phyloP scores from a whole-genome alignment of 2,797 vertebrate species.

The Protonibea diacanthus region DNA sequence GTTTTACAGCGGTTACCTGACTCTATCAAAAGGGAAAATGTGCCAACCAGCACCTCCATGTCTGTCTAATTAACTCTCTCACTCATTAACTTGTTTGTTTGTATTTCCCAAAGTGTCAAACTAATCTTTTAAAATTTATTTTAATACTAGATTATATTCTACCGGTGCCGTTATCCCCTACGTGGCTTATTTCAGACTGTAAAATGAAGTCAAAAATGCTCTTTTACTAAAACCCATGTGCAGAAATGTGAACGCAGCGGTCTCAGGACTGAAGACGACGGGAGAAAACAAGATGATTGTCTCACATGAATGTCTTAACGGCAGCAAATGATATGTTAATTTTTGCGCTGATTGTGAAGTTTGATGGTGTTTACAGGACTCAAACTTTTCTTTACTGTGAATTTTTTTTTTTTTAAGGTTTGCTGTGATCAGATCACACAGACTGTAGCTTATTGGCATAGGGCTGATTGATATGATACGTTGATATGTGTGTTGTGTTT shows the following conservation, averaged over 20 bases:
- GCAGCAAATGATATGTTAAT: slow-evolving; percentile 54
- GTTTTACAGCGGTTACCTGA: neutral
- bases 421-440: slow-evolving; percentile 43
- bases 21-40: neutral
- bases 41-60: neutral
- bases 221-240: neutral
- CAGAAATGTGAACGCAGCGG: neutral
- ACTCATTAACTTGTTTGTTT: neutral
- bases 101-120: neutral
- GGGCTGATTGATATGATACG: slow-evolving; percentile 21
- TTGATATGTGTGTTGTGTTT: slow-evolving; percentile 66
- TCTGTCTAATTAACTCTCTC: neutral
- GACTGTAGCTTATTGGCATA: slow-evolving; percentile 30
- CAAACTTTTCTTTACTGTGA: slow-evolving; percentile 46
- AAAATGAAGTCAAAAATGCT: neutral
- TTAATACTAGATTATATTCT: neutral
- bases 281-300: slow-evolving; percentile 46
- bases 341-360: slow-evolving; percentile 25
- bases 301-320: slow-evolving; percentile 60
- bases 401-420: slow-evolving; percentile 27
- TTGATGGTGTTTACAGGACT: slow-evolving; percentile 28
- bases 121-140: neutral
- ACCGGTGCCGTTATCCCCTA: no score
- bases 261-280: neutral
- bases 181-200: slow-evolving; percentile 11